Percentiles rank a stretch among this genome's conserved stretches.
Conservation (phyloP, 2,888 invertebrate species). For the Agriotes lineatus region DNA sequence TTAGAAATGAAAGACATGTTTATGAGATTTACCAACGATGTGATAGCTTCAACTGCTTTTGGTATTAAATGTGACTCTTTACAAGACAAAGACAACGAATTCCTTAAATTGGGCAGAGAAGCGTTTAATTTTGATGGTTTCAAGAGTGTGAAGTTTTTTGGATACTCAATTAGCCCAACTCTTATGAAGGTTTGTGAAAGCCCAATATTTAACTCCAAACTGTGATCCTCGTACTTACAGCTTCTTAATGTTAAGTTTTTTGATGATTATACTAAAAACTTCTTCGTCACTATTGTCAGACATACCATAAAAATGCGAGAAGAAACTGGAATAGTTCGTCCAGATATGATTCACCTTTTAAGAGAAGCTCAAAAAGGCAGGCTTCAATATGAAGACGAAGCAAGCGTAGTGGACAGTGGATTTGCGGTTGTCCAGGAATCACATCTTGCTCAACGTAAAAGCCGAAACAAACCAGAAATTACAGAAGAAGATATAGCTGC, state of each 20-base stretch:
- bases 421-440: background rate
- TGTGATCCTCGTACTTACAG: background rate
- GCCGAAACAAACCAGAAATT: no score
- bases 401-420: background rate
- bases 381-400: constrained; percentile 22
- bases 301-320: constrained; percentile 36
- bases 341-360: no score
- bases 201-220: background rate
- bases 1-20: background rate
- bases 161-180: background rate
- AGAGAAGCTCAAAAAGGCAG: constrained; percentile 65
- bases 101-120: background rate
- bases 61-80: background rate
- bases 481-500: no score
- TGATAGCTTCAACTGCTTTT: background rate
- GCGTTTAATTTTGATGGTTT: background rate
- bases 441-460: no score
- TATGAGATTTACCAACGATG: background rate
- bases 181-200: background rate
- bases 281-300: constrained; percentile 29
- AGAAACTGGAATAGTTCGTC: constrained; percentile 29
- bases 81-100: background rate
- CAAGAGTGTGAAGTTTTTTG: background rate
- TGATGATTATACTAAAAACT: constrained; percentile 3
- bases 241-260: background rate